Conservation (phyloP, 1,140 invertebrate species). For the Nymphalis io region DNA sequence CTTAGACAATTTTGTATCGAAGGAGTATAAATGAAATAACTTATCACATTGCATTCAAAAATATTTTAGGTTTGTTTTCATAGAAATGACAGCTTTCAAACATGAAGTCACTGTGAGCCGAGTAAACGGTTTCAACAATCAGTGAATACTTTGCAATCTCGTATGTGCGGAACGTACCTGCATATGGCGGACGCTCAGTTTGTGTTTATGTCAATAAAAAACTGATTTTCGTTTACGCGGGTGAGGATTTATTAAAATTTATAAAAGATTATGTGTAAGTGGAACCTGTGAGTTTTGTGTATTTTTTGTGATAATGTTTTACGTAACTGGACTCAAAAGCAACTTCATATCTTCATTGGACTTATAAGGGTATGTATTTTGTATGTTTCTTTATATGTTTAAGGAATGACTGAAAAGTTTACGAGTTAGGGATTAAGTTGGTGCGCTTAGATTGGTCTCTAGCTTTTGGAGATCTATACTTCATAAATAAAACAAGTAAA, state of each 20-base stretch:
- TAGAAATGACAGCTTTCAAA: conserved; percentile 34
- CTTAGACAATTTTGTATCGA: neutral
- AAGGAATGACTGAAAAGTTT: conserved; percentile 44
- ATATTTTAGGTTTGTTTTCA: neutral
- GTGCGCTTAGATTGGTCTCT: neutral
- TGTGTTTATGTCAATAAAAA: conserved; percentile 80
- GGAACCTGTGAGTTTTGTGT: conserved; percentile 72
- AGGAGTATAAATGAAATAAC: neutral
- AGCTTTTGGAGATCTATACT: neutral
- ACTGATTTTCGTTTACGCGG: conserved; percentile 78
- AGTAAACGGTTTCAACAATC: conserved; percentile 47
- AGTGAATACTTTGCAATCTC: conserved; percentile 51
- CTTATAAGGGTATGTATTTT: conserved; percentile 75
- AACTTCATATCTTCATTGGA: conserved; percentile 64
- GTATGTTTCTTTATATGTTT: conserved; percentile 64
- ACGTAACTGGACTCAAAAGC: conserved; percentile 63
- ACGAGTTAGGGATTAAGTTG: conserved; percentile 4
- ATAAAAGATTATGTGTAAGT: conserved; percentile 67
- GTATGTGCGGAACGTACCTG: conserved; percentile 72
- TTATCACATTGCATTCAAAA: neutral
- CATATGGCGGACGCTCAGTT: conserved; percentile 79
- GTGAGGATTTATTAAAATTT: conserved; percentile 72
- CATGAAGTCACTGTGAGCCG: conserved; percentile 22
- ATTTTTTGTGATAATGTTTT: conserved; percentile 75
- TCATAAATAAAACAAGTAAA: neutral